Conservation (phyloP, 2,888 invertebrate species). For the Dicyrtoma fusca region DNA sequence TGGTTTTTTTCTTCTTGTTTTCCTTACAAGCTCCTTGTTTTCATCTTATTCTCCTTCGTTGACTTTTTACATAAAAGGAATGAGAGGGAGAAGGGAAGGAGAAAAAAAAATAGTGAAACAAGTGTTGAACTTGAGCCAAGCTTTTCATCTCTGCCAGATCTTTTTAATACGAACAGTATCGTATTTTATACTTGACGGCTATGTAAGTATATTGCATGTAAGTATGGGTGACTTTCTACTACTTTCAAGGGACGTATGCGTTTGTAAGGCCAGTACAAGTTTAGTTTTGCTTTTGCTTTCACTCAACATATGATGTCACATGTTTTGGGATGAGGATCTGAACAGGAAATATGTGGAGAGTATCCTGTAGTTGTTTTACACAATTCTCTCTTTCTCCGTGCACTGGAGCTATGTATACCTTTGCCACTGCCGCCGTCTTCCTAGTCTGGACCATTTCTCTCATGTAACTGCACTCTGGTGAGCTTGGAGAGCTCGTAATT, state of each 20-base stretch:
- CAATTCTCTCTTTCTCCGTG: constrained; percentile 6
- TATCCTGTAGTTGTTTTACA: constrained; percentile 7
- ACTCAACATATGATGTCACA: constrained; percentile 5
- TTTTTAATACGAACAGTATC: constrained; percentile 38
- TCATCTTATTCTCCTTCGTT: constrained; percentile 20
- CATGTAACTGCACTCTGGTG: constrained; percentile 30
- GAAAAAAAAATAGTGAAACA: constrained; percentile 13
- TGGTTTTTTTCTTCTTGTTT: constrained; percentile 18
- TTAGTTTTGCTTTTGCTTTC: background rate
- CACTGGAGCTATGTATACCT: background rate
- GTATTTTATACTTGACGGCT: constrained; percentile 6
- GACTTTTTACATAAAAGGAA: background rate
- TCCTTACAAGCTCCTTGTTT: constrained; percentile 16
- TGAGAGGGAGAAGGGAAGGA: constrained; percentile 3
- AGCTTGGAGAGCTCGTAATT: constrained; percentile 32
- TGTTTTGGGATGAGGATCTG: background rate
- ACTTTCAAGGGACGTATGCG: no score
- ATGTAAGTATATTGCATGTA: no score
- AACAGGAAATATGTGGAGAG: background rate
- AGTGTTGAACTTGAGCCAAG: constrained; percentile 48
- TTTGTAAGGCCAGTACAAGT: no score
- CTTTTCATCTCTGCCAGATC: constrained; percentile 48
- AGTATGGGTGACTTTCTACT: no score
- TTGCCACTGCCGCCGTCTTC: background rate
- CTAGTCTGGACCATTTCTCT: constrained; percentile 15